phyloP scores from a whole-genome alignment of 2,113 vertebrate species.

The Naja naja region DNA sequence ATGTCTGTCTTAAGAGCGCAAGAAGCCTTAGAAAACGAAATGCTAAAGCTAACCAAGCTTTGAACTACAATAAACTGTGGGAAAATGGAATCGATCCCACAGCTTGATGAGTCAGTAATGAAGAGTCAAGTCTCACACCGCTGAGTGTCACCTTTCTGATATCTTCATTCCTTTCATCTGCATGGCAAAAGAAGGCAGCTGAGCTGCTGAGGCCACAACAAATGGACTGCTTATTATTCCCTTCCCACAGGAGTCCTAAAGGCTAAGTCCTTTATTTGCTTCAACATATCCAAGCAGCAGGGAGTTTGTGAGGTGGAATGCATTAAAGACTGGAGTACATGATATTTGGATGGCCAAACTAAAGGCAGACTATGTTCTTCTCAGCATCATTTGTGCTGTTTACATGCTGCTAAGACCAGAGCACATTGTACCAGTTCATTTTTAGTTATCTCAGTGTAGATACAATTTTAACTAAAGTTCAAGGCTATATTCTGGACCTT shows the following conservation, averaged over 20 bases:
- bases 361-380: not conserved
- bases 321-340: conserved; percentile 16
- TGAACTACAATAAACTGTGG: conserved; percentile 49
- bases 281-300: not conserved
- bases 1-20: conserved; percentile 35
- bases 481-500: not conserved
- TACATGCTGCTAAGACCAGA: not conserved
- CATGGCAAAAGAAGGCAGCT: conserved; percentile 42
- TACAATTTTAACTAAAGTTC: not conserved
- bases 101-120: conserved; percentile 55
- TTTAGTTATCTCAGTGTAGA: not conserved
- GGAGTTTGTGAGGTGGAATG: conserved; percentile 22
- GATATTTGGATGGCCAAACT: not conserved
- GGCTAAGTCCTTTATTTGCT: conserved; percentile 51
- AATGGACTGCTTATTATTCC: conserved; percentile 48
- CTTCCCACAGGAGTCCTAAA: conserved; percentile 33
- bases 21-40: conserved; percentile 26
- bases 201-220: conserved; percentile 34
- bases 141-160: conserved; percentile 44
- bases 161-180: conserved; percentile 61
- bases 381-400: not conserved
- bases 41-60: conserved; percentile 42
- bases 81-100: conserved; percentile 58
- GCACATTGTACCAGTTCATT: too few relatives aligned
- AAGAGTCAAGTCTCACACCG: conserved; percentile 50